Evolutionary conservation across 1,140 invertebrate species (phyloP).

Genomic region (Zelostemma sp.): DNA sequence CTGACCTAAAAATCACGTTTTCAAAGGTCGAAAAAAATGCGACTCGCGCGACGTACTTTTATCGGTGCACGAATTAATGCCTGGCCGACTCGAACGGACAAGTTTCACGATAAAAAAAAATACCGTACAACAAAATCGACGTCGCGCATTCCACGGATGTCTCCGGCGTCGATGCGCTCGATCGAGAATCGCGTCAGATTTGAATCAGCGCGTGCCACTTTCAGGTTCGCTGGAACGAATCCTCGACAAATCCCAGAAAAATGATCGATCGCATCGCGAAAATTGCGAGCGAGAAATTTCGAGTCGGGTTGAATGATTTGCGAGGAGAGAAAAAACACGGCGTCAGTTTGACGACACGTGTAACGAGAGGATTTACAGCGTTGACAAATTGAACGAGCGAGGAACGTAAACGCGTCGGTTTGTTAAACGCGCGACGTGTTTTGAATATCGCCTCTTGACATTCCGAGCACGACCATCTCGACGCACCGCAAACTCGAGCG

Average conservation of each 20-base stretch:
- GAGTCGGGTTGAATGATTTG: too few species aligned
- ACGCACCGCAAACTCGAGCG: neutral
- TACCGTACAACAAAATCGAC: neutral
- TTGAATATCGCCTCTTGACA: constrained; percentile 50
- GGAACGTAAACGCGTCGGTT: constrained; percentile 7
- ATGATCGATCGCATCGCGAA: constrained; percentile 27
- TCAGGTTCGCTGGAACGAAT: constrained; percentile 21
- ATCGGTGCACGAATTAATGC: neutral
- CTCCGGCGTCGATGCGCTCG: neutral
- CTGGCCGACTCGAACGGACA: neutral
- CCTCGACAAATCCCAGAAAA: too few species aligned
- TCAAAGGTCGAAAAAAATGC: too few species aligned
- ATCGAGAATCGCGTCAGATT: constrained; percentile 16
- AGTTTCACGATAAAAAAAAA: neutral
- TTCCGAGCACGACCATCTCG: constrained; percentile 22
- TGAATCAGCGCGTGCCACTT: constrained; percentile 34
- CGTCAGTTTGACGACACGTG: constrained; percentile 7
- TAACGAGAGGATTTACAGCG: constrained; percentile 3
- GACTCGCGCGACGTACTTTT: too few species aligned
- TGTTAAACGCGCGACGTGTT: constrained; percentile 35
- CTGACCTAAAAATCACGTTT: too few species aligned
- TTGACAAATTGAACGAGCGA: constrained; percentile 9
- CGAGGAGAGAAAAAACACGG: neutral
- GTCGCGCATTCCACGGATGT: neutral
- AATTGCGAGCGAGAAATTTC: too few species aligned